Conservation (phyloP, 2,113 vertebrate species). For the Rhinichthys klamathensis region DNA sequence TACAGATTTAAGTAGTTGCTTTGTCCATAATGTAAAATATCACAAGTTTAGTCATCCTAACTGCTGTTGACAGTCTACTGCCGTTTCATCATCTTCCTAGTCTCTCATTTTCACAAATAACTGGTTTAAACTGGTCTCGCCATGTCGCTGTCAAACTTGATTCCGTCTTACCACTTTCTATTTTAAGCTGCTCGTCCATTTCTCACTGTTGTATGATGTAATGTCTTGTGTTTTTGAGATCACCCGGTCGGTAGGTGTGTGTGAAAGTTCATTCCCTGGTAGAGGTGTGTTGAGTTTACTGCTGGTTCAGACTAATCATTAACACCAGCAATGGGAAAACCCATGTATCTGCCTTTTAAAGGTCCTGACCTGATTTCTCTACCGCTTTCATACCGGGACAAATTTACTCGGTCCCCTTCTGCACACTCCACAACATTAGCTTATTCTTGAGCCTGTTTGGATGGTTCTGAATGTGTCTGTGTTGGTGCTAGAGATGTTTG, state of each 20-base stretch:
- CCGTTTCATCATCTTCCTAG: background rate
- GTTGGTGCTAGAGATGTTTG: slow-evolving; percentile 40
- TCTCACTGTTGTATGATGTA: slow-evolving; percentile 16
- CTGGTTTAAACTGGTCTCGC: background rate
- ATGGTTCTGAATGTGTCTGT: background rate
- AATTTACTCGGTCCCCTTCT: slow-evolving; percentile 7
- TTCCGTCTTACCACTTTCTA: slow-evolving; percentile 27
- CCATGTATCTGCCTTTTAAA: background rate
- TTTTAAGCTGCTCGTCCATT: background rate
- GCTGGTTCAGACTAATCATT: slow-evolving; percentile 36
- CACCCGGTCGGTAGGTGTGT: background rate
- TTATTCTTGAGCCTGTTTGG: background rate
- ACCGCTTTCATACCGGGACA: slow-evolving; percentile 37
- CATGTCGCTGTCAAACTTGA: background rate
- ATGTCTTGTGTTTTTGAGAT: slow-evolving; percentile 23
- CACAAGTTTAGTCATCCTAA: background rate
- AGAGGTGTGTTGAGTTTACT: background rate
- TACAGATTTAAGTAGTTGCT: background rate
- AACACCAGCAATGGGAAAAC: slow-evolving; percentile 21
- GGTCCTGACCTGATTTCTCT: slow-evolving; percentile 44
- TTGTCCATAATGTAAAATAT: background rate
- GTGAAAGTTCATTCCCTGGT: slow-evolving; percentile 28
- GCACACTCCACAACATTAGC: slow-evolving; percentile 36
- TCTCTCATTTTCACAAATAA: slow-evolving; percentile 1
- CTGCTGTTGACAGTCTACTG: slow-evolving; percentile 1